Evolutionary conservation across 2,797 vertebrate species (phyloP).

Genomic region (Bradypus variegatus): DNA sequence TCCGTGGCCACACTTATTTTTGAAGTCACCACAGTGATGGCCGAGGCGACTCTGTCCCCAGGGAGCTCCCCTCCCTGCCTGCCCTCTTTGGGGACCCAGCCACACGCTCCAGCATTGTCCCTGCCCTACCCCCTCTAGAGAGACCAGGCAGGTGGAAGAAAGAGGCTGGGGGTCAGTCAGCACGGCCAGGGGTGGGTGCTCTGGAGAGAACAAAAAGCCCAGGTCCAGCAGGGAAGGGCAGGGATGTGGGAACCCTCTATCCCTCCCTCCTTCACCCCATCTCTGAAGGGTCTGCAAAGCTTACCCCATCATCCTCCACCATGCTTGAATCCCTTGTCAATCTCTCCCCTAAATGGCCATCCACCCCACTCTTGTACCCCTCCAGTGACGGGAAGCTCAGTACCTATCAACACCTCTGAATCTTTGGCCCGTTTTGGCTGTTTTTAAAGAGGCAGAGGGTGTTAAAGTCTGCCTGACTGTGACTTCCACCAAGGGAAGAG

Average conservation of each 20-base stretch:
- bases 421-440: background rate
- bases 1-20: background rate
- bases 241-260: background rate
- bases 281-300: background rate
- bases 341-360: background rate
- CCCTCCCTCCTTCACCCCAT: background rate
- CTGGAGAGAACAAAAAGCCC: background rate
- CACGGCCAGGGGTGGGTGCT: background rate
- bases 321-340: background rate
- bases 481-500: background rate
- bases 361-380: background rate
- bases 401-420: rapidly evolving
- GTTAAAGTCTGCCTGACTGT: background rate
- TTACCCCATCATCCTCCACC: background rate
- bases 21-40: slow-evolving; percentile 10
- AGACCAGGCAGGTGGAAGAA: background rate
- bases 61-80: background rate
- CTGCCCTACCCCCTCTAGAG: background rate
- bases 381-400: background rate
- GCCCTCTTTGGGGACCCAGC: background rate
- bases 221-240: background rate
- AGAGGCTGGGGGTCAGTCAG: background rate
- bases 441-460: background rate
- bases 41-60: background rate
- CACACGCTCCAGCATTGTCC: background rate